phyloP scores from a whole-genome alignment of 2,888 invertebrate genomes.

The Lapara coniferarum region DNA sequence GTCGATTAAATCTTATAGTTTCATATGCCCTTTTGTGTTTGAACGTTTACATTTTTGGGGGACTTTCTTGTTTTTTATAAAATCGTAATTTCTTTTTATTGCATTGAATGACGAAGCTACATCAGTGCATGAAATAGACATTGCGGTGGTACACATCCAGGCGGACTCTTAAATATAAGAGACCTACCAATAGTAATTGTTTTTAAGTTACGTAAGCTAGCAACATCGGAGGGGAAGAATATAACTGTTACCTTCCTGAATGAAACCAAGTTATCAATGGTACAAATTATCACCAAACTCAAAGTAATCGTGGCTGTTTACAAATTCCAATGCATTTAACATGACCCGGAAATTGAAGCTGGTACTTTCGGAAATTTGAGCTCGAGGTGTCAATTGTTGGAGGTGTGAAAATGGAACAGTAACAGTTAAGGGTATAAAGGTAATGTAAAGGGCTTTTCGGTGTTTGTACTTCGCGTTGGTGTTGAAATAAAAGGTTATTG shows the following conservation, averaged over 20 bases:
- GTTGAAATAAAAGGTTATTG: slow-evolving; percentile 2
- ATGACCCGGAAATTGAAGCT: slow-evolving; percentile 27
- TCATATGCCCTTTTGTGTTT: not conserved
- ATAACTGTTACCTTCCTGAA: not conserved
- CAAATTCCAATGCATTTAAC: slow-evolving; percentile 26
- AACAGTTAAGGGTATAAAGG: slow-evolving; percentile 6
- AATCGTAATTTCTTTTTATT: too few species aligned
- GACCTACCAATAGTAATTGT: too few species aligned
- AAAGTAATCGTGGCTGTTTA: slow-evolving; percentile 25
- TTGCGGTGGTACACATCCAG: too few species aligned
- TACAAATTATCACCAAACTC: slow-evolving; percentile 22
- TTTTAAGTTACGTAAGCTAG: not conserved
- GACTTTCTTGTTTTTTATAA: not conserved
- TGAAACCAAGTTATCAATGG: slow-evolving; percentile 6
- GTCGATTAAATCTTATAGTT: not conserved
- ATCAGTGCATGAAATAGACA: too few species aligned
- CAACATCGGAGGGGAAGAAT: not conserved
- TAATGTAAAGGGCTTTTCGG: not conserved
- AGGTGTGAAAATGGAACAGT: slow-evolving; percentile 28
- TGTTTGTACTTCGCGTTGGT: not conserved
- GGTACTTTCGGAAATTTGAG: slow-evolving; percentile 28
- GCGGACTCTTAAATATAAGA: too few species aligned
- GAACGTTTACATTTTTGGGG: not conserved
- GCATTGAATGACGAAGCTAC: too few species aligned
- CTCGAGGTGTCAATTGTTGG: slow-evolving; percentile 28